A percentile compares a stretch with the other conserved stretches of the same genome.
phyloP scores from a whole-genome alignment of 2,797 vertebrate genomes.

The Danio aesculapii region DNA sequence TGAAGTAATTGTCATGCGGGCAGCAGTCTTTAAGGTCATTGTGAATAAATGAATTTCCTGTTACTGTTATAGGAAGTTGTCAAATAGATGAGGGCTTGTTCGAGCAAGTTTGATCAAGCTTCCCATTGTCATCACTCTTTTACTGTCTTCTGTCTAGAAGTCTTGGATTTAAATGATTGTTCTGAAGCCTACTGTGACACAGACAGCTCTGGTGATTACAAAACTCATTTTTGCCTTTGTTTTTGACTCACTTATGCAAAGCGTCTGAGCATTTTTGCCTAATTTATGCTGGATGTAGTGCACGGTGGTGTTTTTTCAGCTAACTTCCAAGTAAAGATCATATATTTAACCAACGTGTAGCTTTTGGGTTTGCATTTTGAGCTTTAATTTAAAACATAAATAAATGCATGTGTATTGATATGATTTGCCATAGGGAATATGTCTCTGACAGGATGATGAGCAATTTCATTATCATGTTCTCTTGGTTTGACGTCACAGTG shows the following conservation, averaged over 20 bases:
- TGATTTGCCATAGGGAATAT: neutral
- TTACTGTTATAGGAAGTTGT: constrained; percentile 37
- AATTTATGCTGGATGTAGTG: neutral
- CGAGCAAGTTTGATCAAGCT: constrained; percentile 32
- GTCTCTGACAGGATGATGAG: constrained; percentile 41
- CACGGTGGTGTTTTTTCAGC: neutral
- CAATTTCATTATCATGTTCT: constrained; percentile 56
- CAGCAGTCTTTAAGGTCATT: constrained; percentile 24
- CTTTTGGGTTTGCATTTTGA: constrained; percentile 10
- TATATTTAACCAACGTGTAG: neutral
- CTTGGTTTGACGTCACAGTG: constrained; percentile 62
- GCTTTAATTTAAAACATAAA: neutral
- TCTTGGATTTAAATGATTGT: constrained; percentile 13
- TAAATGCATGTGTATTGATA: neutral
- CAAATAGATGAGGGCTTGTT: constrained; percentile 36
- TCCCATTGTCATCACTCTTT: constrained; percentile 26
- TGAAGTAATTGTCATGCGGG: constrained; percentile 15
- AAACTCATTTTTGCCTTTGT: constrained; percentile 6
- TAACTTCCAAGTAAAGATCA: neutral
- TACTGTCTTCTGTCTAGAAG: constrained; percentile 15
- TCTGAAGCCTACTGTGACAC: constrained; percentile 1
- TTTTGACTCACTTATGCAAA: neutral
- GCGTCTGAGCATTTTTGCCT: neutral
- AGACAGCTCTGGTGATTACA: neutral
- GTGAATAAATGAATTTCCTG: constrained; percentile 38